Evolutionary conservation across 2,888 invertebrate species (phyloP), one percentile per base, ranked within the genome.

Genomic region (Phasia obesa): DNA sequence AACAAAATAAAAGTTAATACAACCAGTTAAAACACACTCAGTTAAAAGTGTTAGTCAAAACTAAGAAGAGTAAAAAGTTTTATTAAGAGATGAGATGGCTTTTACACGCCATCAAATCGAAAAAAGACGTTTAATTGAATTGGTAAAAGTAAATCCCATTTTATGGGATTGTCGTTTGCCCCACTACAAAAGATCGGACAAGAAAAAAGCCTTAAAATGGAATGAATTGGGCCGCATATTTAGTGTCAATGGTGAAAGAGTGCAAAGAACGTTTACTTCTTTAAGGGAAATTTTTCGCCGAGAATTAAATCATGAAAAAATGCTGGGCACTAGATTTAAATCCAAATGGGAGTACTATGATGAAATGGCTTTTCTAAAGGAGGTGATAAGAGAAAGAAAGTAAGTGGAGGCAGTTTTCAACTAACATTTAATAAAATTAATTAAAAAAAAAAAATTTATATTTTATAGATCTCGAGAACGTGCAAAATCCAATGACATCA

Each of bases 311-410:
- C 89, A 90, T 62, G 90, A 90, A 76, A 90, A 90, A 80, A 86
- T 90, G 88, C 84, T 90, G 76, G 90, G 90, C 62, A 79, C 85
- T 2, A 87, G 90, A 2, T 90, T 90, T 79, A 90, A 89, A 85
- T 91, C 90, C 47, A 90, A 91, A 64, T 90, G 90, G 90, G 90
- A 90, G 47, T 90, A 90, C 75, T 90, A 90, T 74, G 89, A 89
- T 78, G 89, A 88, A 70, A 90, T 90, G 90, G 87, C 88, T 3
- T 90, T 90, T 57, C 88, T 90, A 3, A 90, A 90, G 85, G 90
- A 90, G 81, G 90, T 90, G 47, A 90, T 90, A 80, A 85, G 90
- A 5, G 90, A 91, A 84, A 86, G 90, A 81, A 90, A 90, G 90
- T 90, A 73, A 88, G 89, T 87, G 55, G 13, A 3, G 2, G 35